Evolutionary conservation across 53 echinoderm and acorn worm species (phyloP), one percentile per base, ranked within the genome.

Genomic region (Zoroaster sp.): DNA sequence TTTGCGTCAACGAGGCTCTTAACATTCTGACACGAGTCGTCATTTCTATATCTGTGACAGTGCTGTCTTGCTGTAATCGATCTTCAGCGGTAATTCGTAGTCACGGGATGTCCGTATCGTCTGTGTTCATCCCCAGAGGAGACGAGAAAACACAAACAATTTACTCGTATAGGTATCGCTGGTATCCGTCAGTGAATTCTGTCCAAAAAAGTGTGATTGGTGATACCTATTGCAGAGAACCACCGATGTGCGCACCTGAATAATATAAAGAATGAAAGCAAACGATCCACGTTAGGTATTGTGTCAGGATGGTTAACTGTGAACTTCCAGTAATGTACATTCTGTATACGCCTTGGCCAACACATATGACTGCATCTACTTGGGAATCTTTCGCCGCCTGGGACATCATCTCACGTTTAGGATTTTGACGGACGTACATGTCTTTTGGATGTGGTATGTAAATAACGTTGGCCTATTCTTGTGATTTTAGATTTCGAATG

Each of bases 41-140:
- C 70, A 36, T 49, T 41, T 85, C 72, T 70, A 37, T 78, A 78
- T 78, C 37, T 78, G 59, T 72, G n/a, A n/a, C n/a, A n/a, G n/a
- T n/a, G n/a, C 63, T 10, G 34, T 4, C 21, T 17, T 37, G 9
- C 32, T 71, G 85, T 69, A 69, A 83, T 9, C 85, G 44, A 85
- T 72, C 53, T 51, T 49, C 23, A 8, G 10, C n/a, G 32, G 4
- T 34, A 71, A 78, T 78, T 17, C n/a, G 35, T 70, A 2, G 25
- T 47, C 85, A 5, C 34, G 32, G 36, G 70, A 71, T 33, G 35
- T 20, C 51, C 45, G 2, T 44, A 35, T 59, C 28, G 18, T 49
- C 15, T 15, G n/a, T 33, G 37, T 59, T n/a, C 36, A 43, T 51
- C 37, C 71, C 31, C 63, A 1, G 28, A 25, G 30, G 30, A 35